phyloP scores from a whole-genome alignment of 1,140 invertebrate genomes.

The Akabosia matsudoensis region DNA sequence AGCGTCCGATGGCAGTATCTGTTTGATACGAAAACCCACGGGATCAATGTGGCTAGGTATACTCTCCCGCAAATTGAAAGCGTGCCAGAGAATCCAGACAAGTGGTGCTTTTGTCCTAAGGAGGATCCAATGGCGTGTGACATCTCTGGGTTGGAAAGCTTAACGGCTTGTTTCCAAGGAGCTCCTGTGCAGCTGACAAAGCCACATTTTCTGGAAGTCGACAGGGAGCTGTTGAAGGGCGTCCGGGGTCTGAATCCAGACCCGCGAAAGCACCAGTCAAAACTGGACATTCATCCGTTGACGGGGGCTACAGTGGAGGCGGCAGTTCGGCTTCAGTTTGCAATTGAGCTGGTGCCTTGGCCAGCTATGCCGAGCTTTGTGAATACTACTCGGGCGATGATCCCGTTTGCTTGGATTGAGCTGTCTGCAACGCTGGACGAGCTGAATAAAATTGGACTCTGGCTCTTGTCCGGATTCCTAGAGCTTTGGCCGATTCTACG shows the following conservation, averaged over 20 bases:
- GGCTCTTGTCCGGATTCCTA: neutral
- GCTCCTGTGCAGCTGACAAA: conserved; percentile 9
- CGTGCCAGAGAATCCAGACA: neutral
- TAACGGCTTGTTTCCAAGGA: conserved; percentile 26
- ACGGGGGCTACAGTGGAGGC: conserved; percentile 18
- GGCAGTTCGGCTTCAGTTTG: conserved; percentile 18
- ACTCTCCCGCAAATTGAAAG: neutral
- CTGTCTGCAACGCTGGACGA: neutral
- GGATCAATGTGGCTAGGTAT: neutral
- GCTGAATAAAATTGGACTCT: neutral
- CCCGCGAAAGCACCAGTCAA: neutral
- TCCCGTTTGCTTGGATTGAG: conserved; percentile 33
- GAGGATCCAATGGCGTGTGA: conserved; percentile 10
- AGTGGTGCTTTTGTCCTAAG: conserved; percentile 33
- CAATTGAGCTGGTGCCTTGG: conserved; percentile 28
- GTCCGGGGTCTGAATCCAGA: neutral
- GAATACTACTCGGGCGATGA: conserved; percentile 2
- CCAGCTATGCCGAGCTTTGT: conserved; percentile 16
- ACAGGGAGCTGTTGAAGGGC: neutral
- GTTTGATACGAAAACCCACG: neutral
- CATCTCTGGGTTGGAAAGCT: conserved; percentile 6
- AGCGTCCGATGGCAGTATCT: neutral
- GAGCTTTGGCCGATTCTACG: neutral
- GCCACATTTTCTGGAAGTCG: conserved; percentile 10
- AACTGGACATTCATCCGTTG: conserved; percentile 19